Evolutionary conservation across 2,797 vertebrate genomes (phyloP), one percentile per base, ranked within the genome.

Genomic region (Odontamblyopus rebecca): DNA sequence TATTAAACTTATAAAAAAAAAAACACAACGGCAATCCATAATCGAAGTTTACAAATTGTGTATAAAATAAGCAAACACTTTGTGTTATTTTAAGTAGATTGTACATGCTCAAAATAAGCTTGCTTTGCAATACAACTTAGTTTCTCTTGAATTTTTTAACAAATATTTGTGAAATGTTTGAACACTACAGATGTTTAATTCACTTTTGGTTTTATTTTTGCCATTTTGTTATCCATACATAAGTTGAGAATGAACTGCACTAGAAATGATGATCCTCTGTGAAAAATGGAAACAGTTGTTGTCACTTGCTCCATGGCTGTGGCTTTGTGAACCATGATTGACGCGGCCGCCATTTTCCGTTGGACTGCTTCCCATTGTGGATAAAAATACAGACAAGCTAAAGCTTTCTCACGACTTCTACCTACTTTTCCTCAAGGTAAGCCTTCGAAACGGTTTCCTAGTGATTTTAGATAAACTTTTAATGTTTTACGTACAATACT

Each of bases 281-380:
- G 13, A 15, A 15, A 48, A 48, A 15, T 1, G 12, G 2, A 15
- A 16, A 48, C 9, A 4, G 4, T 18, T 77, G 69, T 77, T 74
- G 19, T 71, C 44, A 83, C 74, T 23, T 72, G 74, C 84, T 77
- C 30, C 30, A 32, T 23, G 23, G 23, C 23, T 23, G 87, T 81
- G 87, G 89, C 89, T 91, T 91, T 89, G 76, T 90, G 91, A 90
- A 79, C 84, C 26, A 77, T 90, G 91, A 90, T 89, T 92, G 91
- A 90, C 82, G 84, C 85, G 82, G 44, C 92, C 85, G 93, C 93
- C 93, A 94, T 94, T 91, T 93, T 93, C 90, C 90, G 91, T 88
- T 92, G 91, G 90, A 90, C 82, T 81, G 80, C 83, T 87, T 89
- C 86, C 88, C 89, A 90, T 94, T 93, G 92, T 93, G 88, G 92